A percentile compares a stretch with the other conserved stretches of the same genome.
Evolutionary conservation across 2,113 vertebrate genomes (phyloP).

Genomic region (Probosciger aterrimus): DNA sequence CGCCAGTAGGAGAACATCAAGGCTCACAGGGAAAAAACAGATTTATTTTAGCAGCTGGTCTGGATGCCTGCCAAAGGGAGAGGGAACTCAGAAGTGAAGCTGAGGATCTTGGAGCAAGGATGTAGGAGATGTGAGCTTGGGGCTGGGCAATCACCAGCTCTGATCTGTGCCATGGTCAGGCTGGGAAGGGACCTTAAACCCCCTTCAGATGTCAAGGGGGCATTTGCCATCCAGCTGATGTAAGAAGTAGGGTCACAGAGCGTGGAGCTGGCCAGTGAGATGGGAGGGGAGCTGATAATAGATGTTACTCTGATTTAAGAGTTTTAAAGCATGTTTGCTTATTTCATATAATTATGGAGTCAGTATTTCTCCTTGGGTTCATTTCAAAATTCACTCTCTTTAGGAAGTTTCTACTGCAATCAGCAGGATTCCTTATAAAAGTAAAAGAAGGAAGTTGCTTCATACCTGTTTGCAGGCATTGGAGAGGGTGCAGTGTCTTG

Average conservation of each 20-base stretch:
- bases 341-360: neutral
- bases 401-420: neutral
- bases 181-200: neutral
- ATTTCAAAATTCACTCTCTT: neutral
- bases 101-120: neutral
- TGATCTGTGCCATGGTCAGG: neutral
- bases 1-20: neutral
- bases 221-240: accelerated
- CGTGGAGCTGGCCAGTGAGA: neutral
- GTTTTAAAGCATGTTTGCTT: neutral
- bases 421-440: neutral
- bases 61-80: conserved; percentile 24
- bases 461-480: neutral
- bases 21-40: neutral
- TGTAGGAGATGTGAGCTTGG: neutral
- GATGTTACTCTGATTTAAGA: neutral
- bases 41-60: conserved; percentile 43
- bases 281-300: neutral
- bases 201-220: neutral
- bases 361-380: neutral
- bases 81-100: neutral
- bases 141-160: neutral
- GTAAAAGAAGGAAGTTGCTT: neutral
- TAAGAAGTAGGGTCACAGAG: neutral
- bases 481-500: neutral